These are phyloP conservation scores for Cariama cristata DNA, from an alignment of 2,113 vertebrate species.

Conservation along the genomic window DNA sequence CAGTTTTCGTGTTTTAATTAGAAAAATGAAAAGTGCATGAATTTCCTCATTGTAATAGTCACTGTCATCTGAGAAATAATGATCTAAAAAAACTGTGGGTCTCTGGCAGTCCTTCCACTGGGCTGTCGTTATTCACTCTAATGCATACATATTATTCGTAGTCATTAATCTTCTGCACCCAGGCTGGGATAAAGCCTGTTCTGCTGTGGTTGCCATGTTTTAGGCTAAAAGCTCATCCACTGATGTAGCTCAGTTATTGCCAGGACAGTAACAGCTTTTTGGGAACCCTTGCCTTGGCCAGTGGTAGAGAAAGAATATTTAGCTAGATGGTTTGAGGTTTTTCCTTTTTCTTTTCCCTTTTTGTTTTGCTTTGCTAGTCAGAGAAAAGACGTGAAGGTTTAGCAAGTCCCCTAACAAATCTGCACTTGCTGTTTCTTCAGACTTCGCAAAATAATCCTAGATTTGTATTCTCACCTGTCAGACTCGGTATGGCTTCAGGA, in stretches of 20 bases:
- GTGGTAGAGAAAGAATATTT: not conserved
- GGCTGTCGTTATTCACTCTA: slow-evolving; percentile 8
- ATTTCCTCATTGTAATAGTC: slow-evolving; percentile 1
- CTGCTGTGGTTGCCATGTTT: not conserved
- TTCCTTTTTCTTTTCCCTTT: not conserved
- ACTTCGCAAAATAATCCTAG: not conserved
- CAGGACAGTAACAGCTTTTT: not conserved
- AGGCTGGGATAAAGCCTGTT: not conserved
- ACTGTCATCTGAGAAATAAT: slow-evolving; percentile 43
- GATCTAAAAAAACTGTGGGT: not conserved
- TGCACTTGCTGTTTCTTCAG: not conserved
- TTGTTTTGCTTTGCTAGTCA: not conserved
- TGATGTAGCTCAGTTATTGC: not conserved
- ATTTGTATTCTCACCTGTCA: not conserved
- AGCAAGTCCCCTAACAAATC: not conserved
- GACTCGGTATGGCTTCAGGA: not conserved
- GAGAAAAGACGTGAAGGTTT: not conserved
- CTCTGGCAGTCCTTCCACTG: not conserved
- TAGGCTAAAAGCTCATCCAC: not conserved
- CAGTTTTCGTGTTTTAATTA: not conserved
- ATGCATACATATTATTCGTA: not conserved
- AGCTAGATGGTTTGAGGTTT: not conserved
- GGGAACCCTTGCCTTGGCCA: not conserved
- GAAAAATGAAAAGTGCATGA: not conserved
- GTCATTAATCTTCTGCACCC: not conserved